Evolutionary conservation across 2,797 vertebrate genomes (phyloP), one percentile per base, ranked within the genome.

Genomic region (Enteromius treurensis): DNA sequence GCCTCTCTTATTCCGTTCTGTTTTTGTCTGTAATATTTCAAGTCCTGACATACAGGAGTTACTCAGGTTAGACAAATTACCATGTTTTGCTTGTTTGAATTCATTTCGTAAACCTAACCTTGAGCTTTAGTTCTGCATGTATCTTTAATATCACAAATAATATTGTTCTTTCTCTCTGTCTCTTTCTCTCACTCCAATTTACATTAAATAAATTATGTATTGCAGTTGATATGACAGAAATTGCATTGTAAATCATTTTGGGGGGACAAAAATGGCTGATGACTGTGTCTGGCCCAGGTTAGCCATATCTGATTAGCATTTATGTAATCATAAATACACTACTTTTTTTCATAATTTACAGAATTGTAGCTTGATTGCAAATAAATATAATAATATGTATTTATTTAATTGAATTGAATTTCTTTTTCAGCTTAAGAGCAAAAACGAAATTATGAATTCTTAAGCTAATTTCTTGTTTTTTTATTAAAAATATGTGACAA

Each of bases 121-220:
- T 42, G 34, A 55, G n/a, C 2, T 62, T 19, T 60, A 34, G 9
- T 23, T 75, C 49, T 75, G 2, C 51, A 77, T 23, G 75, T 88
- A 69, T 85, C 83, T 81, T 64, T 15, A 32, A 62, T 85, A 77
- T 86, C 60, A 81, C 76, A 79, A 80, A 81, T 55, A 45, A 29
- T 21, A 78, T 62, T 70, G 14, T 11, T 49, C 4, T 49, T 29
- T 68, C 23, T 68, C 23, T 82, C 83, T 34, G 11, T 45, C 14
- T 68, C 1, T 42, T 11, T 69, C 8, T 42, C 55, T 6, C 17
- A 8, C 21, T 9, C 26, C 40, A 34, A 29, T 42, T 9, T 42
- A 42, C 40, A 9, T 9, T 42, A 42, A 42, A 9, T 42, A 42
- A 9, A 42, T 55, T n/a, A 55, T 9, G n/a, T 58, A n/a, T 58